phyloP scores from a whole-genome alignment of 2,888 invertebrate species.

The Eupithecia insigniata region DNA sequence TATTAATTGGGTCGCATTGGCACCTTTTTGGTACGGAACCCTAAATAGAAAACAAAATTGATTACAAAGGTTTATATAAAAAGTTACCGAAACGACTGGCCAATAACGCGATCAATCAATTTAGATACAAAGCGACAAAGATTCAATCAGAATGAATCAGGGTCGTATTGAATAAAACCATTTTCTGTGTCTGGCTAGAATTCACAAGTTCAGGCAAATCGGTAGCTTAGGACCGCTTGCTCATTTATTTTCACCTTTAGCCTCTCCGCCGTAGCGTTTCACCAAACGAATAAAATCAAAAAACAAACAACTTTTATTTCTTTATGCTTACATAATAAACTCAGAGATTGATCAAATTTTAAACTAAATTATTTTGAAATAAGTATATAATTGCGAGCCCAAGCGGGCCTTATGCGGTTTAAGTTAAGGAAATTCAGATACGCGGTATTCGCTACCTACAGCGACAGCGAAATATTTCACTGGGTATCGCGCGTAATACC shows the following conservation, averaged over 20 bases:
- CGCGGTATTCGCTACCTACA: too few relatives aligned
- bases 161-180: slow-evolving; percentile 45
- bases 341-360: too few relatives aligned
- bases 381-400: too few relatives aligned
- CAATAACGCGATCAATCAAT: slow-evolving; percentile 44
- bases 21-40: background rate
- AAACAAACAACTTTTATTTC: too few relatives aligned
- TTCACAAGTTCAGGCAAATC: slow-evolving; percentile 38
- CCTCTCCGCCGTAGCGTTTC: background rate
- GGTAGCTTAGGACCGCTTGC: background rate
- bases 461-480: too few relatives aligned
- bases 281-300: background rate
- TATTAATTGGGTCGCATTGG: background rate
- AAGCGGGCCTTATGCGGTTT: too few relatives aligned
- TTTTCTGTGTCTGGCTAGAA: slow-evolving; percentile 45
- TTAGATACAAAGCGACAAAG: slow-evolving; percentile 45
- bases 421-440: too few relatives aligned
- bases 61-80: slow-evolving; percentile 10
- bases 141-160: slow-evolving; percentile 47
- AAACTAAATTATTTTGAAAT: too few relatives aligned
- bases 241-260: background rate
- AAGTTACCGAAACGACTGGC: slow-evolving; percentile 31
- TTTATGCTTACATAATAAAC: too few relatives aligned
- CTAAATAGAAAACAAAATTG: slow-evolving; percentile 12
- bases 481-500: too few relatives aligned